Evolutionary conservation across 2,113 vertebrate species (phyloP).

Genomic region (Onychostruthus taczanowskii): DNA sequence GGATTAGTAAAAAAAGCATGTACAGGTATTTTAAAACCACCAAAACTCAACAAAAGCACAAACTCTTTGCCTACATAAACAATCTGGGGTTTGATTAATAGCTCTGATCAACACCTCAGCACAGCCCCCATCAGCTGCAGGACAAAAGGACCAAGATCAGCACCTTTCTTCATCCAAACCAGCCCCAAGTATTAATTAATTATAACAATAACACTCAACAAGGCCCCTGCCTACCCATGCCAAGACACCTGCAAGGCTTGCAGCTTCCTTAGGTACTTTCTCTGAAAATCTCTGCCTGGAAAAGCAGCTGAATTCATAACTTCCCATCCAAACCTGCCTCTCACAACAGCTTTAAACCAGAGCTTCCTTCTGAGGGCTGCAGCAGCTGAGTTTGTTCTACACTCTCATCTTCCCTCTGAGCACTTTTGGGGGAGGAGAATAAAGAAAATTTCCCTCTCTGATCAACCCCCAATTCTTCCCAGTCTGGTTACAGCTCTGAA

Average conservation of each 20-base stretch:
- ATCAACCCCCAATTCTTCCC: neutral
- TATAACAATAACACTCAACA: neutral
- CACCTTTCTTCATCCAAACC: neutral
- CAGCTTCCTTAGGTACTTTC: accelerated
- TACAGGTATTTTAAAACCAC: neutral
- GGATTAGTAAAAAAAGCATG: neutral
- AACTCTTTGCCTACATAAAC: neutral
- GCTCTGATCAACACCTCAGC: neutral
- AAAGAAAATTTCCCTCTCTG: neutral
- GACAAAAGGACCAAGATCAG: neutral
- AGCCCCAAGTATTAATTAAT: neutral
- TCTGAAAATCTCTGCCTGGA: neutral
- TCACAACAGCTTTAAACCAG: neutral
- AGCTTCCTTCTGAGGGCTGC: neutral
- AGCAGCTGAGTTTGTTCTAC: neutral
- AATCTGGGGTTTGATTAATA: neutral
- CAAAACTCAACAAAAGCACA: neutral
- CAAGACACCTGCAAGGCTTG: neutral
- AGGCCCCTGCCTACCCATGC: neutral
- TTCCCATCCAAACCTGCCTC: neutral
- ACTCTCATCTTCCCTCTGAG: neutral
- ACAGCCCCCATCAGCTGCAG: neutral
- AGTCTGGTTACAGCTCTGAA: neutral
- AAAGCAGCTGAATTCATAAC: neutral
- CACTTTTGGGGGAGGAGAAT: accelerated